Conservation (phyloP, 2,797 vertebrate species). For the Pristis pectinata region DNA sequence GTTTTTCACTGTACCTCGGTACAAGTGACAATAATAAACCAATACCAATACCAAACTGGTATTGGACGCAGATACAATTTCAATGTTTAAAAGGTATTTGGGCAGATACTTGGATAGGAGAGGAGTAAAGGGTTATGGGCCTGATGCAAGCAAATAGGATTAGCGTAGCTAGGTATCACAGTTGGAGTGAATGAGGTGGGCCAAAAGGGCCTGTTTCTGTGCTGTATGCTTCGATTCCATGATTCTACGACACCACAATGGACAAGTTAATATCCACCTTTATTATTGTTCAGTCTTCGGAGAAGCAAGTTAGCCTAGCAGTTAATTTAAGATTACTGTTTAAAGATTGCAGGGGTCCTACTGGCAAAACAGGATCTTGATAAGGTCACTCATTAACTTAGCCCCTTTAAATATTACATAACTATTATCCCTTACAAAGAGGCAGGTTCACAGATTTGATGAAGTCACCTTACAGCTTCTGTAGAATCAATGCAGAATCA, state of each 20-base stretch:
- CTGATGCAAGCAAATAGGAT: too few relatives aligned
- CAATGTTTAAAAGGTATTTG: too few relatives aligned
- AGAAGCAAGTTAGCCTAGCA: neutral
- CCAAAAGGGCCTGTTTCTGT: too few relatives aligned
- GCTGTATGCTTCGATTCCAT: too few relatives aligned
- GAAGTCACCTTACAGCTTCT: neutral
- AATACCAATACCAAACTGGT: too few relatives aligned
- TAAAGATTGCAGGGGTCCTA: neutral
- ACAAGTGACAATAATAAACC: too few relatives aligned
- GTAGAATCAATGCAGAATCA: neutral
- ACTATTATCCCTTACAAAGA: neutral
- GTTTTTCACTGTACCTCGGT: too few relatives aligned
- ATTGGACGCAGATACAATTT: too few relatives aligned
- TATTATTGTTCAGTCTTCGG: neutral
- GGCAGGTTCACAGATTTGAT: neutral
- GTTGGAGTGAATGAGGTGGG: too few relatives aligned
- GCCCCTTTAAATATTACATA: neutral
- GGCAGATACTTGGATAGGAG: too few relatives aligned
- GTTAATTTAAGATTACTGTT: neutral
- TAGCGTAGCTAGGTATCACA: too few relatives aligned
- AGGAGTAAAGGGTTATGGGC: too few relatives aligned
- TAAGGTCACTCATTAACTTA: neutral
- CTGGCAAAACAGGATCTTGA: neutral
- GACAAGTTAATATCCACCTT: neutral
- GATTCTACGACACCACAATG: neutral